These are phyloP conservation scores for Andricus curvator DNA, from an alignment of 2,888 invertebrate genomes.

Conservation along the genomic window DNA sequence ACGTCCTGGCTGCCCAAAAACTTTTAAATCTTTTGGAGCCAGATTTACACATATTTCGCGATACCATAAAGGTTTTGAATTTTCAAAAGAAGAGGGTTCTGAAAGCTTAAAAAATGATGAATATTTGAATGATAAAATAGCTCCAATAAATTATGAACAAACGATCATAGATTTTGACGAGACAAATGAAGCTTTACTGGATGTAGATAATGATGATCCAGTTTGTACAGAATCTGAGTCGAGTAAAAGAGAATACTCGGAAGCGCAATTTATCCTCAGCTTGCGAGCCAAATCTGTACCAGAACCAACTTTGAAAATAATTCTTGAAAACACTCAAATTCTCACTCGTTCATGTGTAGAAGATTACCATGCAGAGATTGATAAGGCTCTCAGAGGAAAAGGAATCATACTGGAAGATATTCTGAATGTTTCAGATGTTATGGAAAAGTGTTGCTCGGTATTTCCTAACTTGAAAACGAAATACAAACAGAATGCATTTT, in stretches of 20 bases:
- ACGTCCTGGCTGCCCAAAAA: neutral
- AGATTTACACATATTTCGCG: neutral
- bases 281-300: neutral
- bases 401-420: too few relatives aligned
- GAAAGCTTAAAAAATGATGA: neutral
- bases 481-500: too few relatives aligned
- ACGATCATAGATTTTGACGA: neutral
- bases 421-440: too few relatives aligned
- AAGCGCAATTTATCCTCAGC: conserved; percentile 8
- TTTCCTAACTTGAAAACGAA: too few relatives aligned
- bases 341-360: too few relatives aligned
- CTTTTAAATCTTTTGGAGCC: neutral
- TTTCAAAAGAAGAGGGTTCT: neutral
- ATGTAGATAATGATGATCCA: neutral
- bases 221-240: neutral
- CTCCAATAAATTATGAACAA: neutral
- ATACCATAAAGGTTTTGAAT: neutral
- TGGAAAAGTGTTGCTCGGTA: too few relatives aligned
- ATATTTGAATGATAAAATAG: neutral
- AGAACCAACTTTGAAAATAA: too few relatives aligned
- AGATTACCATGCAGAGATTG: too few relatives aligned
- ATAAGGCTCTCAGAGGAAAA: too few relatives aligned
- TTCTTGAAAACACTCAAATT: too few relatives aligned
- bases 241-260: neutral
- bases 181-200: neutral